Evolutionary conservation across 2,797 vertebrate genomes (phyloP).

Genomic region (Acrossocheilus wenchowensis): DNA sequence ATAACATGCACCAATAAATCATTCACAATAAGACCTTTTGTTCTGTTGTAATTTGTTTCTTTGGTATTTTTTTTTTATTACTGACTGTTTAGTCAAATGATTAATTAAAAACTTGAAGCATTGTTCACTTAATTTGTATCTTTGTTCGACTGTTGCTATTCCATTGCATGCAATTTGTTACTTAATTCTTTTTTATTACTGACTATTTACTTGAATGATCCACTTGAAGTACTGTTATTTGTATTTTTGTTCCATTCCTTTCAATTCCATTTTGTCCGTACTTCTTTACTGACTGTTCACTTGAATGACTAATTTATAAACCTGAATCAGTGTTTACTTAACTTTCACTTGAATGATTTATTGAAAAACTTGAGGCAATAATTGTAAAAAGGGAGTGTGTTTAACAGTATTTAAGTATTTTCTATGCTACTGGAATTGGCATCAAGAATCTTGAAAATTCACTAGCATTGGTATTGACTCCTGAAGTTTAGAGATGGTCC

Average conservation of each 20-base stretch:
- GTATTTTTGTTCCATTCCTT: background rate
- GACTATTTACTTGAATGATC: background rate
- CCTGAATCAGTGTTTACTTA: background rate
- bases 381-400: background rate
- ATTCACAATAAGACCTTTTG: background rate
- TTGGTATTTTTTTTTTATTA: background rate
- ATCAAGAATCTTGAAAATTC: background rate
- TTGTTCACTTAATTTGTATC: background rate
- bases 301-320: background rate
- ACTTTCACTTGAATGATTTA: background rate
- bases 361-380: background rate
- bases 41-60: background rate
- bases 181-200: background rate
- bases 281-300: background rate
- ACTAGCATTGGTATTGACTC: background rate
- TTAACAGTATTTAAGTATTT: background rate
- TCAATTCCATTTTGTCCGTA: background rate
- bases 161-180: background rate
- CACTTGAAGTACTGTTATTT: background rate
- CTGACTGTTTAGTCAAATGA: background rate
- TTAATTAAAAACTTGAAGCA: background rate
- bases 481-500: background rate
- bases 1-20: background rate
- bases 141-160: background rate
- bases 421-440: no score